These are phyloP conservation scores for Hipparchia semele DNA, from an alignment of 2,888 invertebrate genomes.

Conservation along the genomic window DNA sequence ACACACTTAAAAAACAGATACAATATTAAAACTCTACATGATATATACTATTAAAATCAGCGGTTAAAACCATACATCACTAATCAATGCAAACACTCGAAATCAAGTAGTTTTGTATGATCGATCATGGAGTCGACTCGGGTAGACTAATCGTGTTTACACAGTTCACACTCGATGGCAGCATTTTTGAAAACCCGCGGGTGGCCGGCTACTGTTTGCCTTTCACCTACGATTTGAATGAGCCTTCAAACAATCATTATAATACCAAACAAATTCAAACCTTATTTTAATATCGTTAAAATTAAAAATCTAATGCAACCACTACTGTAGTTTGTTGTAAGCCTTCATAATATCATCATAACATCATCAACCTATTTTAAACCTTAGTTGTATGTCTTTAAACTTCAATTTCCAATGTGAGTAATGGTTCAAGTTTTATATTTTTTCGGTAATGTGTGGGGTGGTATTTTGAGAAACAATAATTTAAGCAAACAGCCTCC, in stretches of 20 bases:
- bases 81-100: conserved; percentile 57
- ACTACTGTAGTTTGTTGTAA: conserved; percentile 24
- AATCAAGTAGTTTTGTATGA: conserved; percentile 60
- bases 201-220: conserved; percentile 79
- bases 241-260: conserved; percentile 44
- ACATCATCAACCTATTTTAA: not conserved
- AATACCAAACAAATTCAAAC: conserved; percentile 6
- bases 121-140: conserved; percentile 63
- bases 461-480: conserved; percentile 42
- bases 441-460: conserved; percentile 46
- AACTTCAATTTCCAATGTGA: conserved; percentile 37
- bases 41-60: not conserved
- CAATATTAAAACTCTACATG: too few relatives aligned
- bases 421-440: not conserved
- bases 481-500: conserved; percentile 22
- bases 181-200: conserved; percentile 67
- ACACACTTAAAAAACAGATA: too few relatives aligned
- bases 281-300: not conserved
- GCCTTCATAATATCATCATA: conserved; percentile 45
- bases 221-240: conserved; percentile 64
- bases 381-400: not conserved
- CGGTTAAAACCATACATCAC: conserved; percentile 44
- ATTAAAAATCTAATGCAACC: conserved; percentile 38
- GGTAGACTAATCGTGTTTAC: conserved; percentile 72
- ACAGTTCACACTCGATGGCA: conserved; percentile 66